A percentile compares a stretch with the other conserved stretches of the same genome.
Conservation (phyloP, 2,113 vertebrate species). For the Hydrochoerus hydrochaeris region DNA sequence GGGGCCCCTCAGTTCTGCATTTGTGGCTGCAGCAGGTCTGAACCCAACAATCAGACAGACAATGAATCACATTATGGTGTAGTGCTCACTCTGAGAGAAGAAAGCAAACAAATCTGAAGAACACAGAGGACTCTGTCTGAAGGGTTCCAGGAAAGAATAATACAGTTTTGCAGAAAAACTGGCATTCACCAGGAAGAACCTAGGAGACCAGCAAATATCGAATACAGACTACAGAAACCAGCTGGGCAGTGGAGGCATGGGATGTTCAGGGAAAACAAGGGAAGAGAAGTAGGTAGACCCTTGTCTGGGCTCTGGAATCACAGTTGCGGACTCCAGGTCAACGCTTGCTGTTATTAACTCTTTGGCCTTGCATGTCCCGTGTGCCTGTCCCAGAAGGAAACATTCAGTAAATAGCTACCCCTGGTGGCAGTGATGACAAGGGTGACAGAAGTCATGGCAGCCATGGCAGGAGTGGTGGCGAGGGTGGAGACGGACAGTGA, state of each 20-base stretch:
- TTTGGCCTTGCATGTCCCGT: not conserved
- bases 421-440: no score
- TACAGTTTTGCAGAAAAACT: not conserved
- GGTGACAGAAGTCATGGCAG: not conserved
- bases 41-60: not conserved
- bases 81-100: not conserved
- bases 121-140: not conserved
- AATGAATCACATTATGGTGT: not conserved
- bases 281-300: not conserved
- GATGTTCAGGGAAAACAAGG: not conserved
- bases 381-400: not conserved
- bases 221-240: not conserved
- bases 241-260: fast-evolving
- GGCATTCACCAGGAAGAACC: not conserved
- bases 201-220: not conserved
- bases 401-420: not conserved
- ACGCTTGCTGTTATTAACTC: not conserved
- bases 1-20: not conserved
- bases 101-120: not conserved
- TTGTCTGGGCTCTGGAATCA: not conserved
- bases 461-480: not conserved
- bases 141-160: not conserved
- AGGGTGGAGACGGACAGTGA: no score
- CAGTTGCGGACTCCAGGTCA: not conserved
- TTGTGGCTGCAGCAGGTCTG: not conserved